Evolutionary conservation across 2,888 invertebrate genomes (phyloP).

Genomic region (Rhorus exstirpatorius): DNA sequence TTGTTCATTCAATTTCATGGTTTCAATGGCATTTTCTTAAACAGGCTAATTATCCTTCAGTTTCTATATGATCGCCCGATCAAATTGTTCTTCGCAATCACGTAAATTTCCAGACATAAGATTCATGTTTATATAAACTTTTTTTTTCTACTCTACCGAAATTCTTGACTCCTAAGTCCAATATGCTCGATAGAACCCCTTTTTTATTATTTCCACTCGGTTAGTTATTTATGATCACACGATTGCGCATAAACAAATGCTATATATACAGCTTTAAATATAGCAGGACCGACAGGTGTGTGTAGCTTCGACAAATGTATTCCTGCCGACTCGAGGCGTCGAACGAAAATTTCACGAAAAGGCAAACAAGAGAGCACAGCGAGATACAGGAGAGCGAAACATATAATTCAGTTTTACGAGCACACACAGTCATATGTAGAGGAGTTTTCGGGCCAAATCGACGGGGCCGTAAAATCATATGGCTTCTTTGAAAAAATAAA

Average conservation of each 20-base stretch:
- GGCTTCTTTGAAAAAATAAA: too few relatives aligned
- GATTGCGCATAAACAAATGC: not conserved
- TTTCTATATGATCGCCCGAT: too few relatives aligned
- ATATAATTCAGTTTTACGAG: slow-evolving; percentile 79
- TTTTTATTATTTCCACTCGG: slow-evolving; percentile 19
- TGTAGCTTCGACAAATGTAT: too few relatives aligned
- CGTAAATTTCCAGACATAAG: not conserved
- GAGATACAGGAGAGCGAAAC: slow-evolving; percentile 40
- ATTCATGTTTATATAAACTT: slow-evolving; percentile 4
- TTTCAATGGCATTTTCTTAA: too few relatives aligned
- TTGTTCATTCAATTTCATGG: too few relatives aligned
- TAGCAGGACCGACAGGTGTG: slow-evolving; percentile 13
- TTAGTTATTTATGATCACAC: slow-evolving; percentile 43
- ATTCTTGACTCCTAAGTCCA: slow-evolving; percentile 12
- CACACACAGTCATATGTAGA: slow-evolving; percentile 7
- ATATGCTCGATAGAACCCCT: not conserved
- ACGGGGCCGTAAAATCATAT: not conserved
- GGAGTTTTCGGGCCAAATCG: not conserved
- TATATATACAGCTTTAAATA: not conserved
- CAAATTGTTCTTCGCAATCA: not conserved
- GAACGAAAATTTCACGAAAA: slow-evolving; percentile 44
- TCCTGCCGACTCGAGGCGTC: slow-evolving; percentile 28
- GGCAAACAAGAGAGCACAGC: slow-evolving; percentile 8
- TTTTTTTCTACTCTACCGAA: slow-evolving; percentile 16
- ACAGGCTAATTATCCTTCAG: too few relatives aligned